Percentiles rank a stretch among this genome's conserved stretches.
Conservation (phyloP, 2,113 vertebrate species). For the Scartelaos histophorus region DNA sequence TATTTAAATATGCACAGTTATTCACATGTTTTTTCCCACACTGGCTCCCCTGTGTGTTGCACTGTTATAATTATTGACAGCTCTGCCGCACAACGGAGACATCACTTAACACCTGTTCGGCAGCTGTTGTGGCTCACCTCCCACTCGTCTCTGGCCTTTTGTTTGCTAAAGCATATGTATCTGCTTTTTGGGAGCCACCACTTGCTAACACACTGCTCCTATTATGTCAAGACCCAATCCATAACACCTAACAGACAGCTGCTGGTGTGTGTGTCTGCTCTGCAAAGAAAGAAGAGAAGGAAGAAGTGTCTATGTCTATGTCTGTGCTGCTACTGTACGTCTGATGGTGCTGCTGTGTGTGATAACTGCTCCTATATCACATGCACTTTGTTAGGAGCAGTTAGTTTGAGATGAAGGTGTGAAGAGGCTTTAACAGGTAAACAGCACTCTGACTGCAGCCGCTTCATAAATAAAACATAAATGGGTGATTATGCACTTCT, state of each 20-base stretch:
- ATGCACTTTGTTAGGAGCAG: background rate
- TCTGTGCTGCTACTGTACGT: too few relatives aligned
- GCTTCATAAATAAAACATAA: conserved; percentile 9
- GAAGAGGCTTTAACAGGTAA: conserved; percentile 8
- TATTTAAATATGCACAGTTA: conserved; percentile 10
- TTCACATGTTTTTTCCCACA: conserved; percentile 7
- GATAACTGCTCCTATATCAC: background rate
- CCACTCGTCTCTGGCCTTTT: conserved; percentile 4
- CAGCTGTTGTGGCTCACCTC: conserved; percentile 25
- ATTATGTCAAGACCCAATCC: conserved; percentile 1
- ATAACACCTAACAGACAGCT: conserved; percentile 7
- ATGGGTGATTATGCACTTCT: background rate
- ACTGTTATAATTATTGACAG: conserved; percentile 14
- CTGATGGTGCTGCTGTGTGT: too few relatives aligned
- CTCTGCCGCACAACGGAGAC: background rate
- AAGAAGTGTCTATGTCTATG: background rate
- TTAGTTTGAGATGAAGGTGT: conserved; percentile 6
- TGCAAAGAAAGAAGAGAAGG: conserved; percentile 7
- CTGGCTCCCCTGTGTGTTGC: background rate
- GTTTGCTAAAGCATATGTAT: conserved; percentile 11
- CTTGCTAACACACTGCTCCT: conserved; percentile 1
- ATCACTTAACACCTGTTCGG: conserved; percentile 16
- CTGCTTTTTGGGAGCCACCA: conserved; percentile 19
- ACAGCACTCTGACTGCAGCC: background rate
- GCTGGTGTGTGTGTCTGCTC: background rate